These are phyloP conservation scores for Bos indicus DNA, from an alignment of 2,113 vertebrate species.

Conservation along the genomic window DNA sequence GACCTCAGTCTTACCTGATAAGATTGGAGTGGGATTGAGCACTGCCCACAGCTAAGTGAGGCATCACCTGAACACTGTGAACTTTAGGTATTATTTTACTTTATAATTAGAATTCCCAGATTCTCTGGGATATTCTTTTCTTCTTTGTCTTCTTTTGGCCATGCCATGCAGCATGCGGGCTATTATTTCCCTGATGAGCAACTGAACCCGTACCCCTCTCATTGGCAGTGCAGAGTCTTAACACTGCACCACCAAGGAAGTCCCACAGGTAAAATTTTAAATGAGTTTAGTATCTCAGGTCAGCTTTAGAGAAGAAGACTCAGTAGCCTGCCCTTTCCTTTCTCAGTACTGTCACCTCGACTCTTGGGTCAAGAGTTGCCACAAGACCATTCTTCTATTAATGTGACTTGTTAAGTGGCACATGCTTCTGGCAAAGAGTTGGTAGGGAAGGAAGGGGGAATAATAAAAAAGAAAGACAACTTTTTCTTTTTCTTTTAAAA, in stretches of 20 bases:
- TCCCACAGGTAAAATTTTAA: neutral
- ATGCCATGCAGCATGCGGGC: neutral
- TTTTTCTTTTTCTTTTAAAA: neutral
- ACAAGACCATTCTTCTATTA: neutral
- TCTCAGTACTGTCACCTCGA: accelerated
- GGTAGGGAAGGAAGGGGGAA: neutral
- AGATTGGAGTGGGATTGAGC: accelerated
- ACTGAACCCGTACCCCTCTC: neutral
- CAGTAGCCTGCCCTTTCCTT: neutral
- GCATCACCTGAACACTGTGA: accelerated
- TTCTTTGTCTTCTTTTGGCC: neutral
- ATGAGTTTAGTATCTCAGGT: neutral
- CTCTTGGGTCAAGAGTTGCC: neutral
- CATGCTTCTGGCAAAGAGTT: neutral
- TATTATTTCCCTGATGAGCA: neutral
- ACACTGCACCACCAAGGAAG: neutral
- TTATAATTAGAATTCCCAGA: neutral
- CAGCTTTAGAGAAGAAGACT: neutral
- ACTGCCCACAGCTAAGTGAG: accelerated
- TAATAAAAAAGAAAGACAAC: neutral
- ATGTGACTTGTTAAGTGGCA: neutral
- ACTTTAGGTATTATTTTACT: neutral
- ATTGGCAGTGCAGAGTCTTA: neutral
- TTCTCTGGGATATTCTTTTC: neutral
- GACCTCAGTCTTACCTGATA: neutral